A percentile compares a stretch with the other conserved stretches of the same genome.
phyloP scores from a whole-genome alignment of 2,888 invertebrate genomes.

The Chironomus tentans region DNA sequence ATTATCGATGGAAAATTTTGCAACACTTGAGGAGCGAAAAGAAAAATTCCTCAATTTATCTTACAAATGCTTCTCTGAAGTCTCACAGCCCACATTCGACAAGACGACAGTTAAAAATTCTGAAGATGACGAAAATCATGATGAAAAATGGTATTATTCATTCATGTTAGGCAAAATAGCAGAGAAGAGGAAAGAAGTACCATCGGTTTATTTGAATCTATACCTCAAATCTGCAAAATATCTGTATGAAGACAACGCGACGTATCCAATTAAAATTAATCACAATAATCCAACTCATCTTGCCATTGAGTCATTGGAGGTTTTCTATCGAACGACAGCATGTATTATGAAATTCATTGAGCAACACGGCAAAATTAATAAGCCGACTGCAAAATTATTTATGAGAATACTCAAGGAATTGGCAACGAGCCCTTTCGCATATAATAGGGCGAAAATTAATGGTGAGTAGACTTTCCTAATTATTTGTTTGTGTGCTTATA shows the following conservation, averaged over 20 bases:
- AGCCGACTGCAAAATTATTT: constrained; percentile 53
- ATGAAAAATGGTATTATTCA: constrained; percentile 86
- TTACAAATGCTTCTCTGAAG: constrained; percentile 65
- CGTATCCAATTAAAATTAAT: constrained; percentile 77
- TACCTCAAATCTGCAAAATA: constrained; percentile 71
- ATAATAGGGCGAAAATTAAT: constrained; percentile 42
- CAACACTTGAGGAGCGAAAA: constrained; percentile 64
- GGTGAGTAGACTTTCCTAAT: constrained; percentile 32
- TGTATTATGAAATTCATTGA: constrained; percentile 82
- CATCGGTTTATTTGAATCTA: constrained; percentile 64
- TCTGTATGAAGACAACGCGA: constrained; percentile 68
- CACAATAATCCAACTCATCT: constrained; percentile 75
- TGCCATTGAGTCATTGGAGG: constrained; percentile 81
- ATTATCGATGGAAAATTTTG: constrained; percentile 63
- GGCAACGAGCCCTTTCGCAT: constrained; percentile 45
- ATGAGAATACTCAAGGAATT: constrained; percentile 42
- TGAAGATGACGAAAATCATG: constrained; percentile 46
- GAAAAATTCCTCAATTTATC: constrained; percentile 71
- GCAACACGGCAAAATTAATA: constrained; percentile 54
- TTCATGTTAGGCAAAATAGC: constrained; percentile 95
- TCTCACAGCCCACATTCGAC: constrained; percentile 33
- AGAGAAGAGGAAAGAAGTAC: constrained; percentile 72
- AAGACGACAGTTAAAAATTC: not conserved
- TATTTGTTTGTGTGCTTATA: not conserved
- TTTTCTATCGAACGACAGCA: constrained; percentile 76